Evolutionary conservation across 2,888 invertebrate species (phyloP).

Genomic region (Boloria selene): DNA sequence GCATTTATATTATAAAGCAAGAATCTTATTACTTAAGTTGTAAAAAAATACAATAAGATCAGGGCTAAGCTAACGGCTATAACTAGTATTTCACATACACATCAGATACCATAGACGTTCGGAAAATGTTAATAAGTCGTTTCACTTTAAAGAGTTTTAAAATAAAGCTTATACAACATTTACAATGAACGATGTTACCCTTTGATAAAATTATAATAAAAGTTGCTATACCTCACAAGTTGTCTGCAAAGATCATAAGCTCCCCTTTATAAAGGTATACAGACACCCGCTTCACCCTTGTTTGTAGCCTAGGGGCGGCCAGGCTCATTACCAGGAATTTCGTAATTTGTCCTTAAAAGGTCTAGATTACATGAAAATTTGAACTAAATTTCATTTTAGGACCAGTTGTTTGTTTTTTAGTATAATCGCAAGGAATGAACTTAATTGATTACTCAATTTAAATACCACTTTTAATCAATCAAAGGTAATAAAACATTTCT

Average conservation of each 20-base stretch:
- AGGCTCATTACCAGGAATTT: slow-evolving; percentile 12
- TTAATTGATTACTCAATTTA: too few relatives aligned
- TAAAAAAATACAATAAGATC: too few relatives aligned
- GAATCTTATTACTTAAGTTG: too few relatives aligned
- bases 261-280: slow-evolving; percentile 6
- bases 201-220: background rate
- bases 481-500: too few relatives aligned
- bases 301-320: background rate
- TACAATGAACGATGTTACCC: background rate
- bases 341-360: background rate
- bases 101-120: too few relatives aligned
- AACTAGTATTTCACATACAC: too few relatives aligned
- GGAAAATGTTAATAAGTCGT: too few relatives aligned
- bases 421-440: background rate
- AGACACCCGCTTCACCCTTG: background rate
- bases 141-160: too few relatives aligned
- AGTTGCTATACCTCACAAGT: background rate
- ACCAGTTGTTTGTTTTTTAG: background rate
- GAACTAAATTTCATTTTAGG: too few relatives aligned
- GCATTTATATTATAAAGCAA: too few relatives aligned
- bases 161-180: background rate
- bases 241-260: background rate
- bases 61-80: too few relatives aligned
- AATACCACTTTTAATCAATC: too few relatives aligned
- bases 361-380: background rate